phyloP scores from a whole-genome alignment of 2,888 invertebrate genomes.

The Sceliomorpha sp. region DNA sequence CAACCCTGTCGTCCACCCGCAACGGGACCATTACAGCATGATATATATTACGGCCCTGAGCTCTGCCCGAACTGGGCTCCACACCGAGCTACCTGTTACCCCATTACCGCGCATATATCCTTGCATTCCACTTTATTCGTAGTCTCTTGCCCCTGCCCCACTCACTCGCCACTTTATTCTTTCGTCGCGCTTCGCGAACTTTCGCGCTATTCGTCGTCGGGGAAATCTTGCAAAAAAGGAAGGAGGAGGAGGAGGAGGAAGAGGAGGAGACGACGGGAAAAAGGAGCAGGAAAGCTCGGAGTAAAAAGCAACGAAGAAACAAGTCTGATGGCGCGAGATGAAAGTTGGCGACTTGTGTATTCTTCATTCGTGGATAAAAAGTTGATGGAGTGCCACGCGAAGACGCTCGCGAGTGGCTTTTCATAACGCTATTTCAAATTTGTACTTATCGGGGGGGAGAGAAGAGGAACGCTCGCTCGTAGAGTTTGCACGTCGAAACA shows the following conservation, averaged over 20 bases:
- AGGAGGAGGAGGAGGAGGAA: too few species aligned
- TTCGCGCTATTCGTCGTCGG: conserved; percentile 45
- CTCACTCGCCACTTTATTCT: conserved; percentile 30
- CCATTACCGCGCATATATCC: conserved; percentile 63
- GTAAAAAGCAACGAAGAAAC: conserved; percentile 30
- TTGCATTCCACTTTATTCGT: conserved; percentile 62
- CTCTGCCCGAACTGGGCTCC: conserved; percentile 49
- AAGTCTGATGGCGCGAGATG: conserved; percentile 35
- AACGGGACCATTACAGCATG: conserved; percentile 73
- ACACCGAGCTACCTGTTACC: conserved; percentile 62
- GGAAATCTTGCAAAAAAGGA: conserved; percentile 29
- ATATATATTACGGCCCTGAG: conserved; percentile 69
- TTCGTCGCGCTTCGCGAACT: conserved; percentile 47
- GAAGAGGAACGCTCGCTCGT: conserved; percentile 16
- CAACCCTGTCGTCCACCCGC: conserved; percentile 64
- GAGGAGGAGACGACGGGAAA: conserved; percentile 7
- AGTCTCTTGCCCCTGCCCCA: conserved; percentile 36
- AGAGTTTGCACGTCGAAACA: conserved; percentile 18
- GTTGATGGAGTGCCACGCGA: conserved; percentile 35
- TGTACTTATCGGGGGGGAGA: conserved; percentile 21
- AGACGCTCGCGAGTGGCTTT: conserved; percentile 30
- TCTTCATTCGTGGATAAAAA: conserved; percentile 41
- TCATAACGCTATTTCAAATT: conserved; percentile 36
- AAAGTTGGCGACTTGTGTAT: conserved; percentile 39
- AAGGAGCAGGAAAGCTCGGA: conserved; percentile 16